Evolutionary conservation across 1,140 invertebrate genomes (phyloP), one percentile per base, ranked within the genome.

Genomic region (Polypedilum pembai): DNA sequence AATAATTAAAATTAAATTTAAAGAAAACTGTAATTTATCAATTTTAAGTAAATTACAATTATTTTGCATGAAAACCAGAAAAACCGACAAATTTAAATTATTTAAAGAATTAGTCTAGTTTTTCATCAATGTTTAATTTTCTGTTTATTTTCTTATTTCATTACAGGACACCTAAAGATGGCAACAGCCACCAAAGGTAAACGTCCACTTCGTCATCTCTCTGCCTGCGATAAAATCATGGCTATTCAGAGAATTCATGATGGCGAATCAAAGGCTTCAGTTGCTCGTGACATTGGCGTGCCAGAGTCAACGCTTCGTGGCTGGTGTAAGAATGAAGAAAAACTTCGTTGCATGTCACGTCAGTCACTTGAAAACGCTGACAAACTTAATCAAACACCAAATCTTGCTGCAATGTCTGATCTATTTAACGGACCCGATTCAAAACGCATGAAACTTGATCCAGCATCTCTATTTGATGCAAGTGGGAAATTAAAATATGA

Each of bases 241-340:
- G 91, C 91, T 3, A 92, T 94, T 65, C 86, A 89, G 75, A 84
- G 91, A 24, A 92, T 94, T 0, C 90, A 92, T 82, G 88, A 90
- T 77, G 92, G 91, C 41, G 91, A 92, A 79, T 91, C 89, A 10
- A 93, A 94, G 77, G 91, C 92, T 0, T 91, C 91, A 0, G 91
- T 94, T 0, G 91, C 91, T 0, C 82, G 91, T 0, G 90, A 92
- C 76, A 91, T 93, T 78, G 91, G 91, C 0, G 91, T 94, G 0
- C 91, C 92, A 0, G 92, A 94, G 80, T 92, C 91, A 0, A 94
- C 91, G 0, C 81, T 94, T 1, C 84, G 92, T 0, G 91, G 92
- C 18, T 94, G 92, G 92, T 94, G 91, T 82, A 94, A 94, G 79
- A 91, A 91, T 76, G 90, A 92, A 78, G 87, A 90, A 75, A 93